Evolutionary conservation across 2,888 invertebrate genomes (phyloP).

Genomic region (Parthenolecanium corni): DNA sequence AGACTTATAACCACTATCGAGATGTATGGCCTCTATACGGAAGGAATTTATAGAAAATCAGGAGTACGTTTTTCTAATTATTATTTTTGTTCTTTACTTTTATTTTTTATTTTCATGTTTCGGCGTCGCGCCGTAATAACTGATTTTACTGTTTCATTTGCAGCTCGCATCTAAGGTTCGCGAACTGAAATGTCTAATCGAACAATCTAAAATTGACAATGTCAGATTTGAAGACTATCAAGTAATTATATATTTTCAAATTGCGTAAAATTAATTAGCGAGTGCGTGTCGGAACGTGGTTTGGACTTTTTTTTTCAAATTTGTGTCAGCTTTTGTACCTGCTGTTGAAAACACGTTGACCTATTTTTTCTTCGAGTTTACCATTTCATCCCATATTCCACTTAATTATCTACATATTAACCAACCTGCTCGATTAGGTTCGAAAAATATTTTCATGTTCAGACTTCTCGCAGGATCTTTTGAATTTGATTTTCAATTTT

Average conservation of each 20-base stretch:
- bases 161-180: conserved; percentile 54
- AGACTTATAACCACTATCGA: conserved; percentile 80
- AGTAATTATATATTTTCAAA: conserved; percentile 29
- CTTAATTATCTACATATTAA: too few relatives aligned
- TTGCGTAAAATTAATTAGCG: too few relatives aligned
- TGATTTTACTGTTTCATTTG: conserved; percentile 19
- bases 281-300: too few relatives aligned
- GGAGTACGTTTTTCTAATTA: conserved; percentile 50
- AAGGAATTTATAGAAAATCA: conserved; percentile 86
- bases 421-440: too few relatives aligned
- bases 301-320: too few relatives aligned
- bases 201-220: conserved; percentile 44
- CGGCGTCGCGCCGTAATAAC: background rate
- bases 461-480: too few relatives aligned
- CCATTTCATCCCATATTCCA: too few relatives aligned
- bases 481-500: too few relatives aligned
- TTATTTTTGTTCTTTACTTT: background rate
- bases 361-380: too few relatives aligned
- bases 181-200: conserved; percentile 61
- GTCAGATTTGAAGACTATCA: conserved; percentile 35
- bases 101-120: background rate
- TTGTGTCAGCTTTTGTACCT: too few relatives aligned
- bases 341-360: too few relatives aligned
- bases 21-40: conserved; percentile 79
- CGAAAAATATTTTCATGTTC: too few relatives aligned